A percentile compares a stretch with the other conserved stretches of the same genome.
These are phyloP conservation scores for Malurus melanocephalus DNA, from an alignment of 2,113 vertebrate genomes.

Conservation along the genomic window DNA sequence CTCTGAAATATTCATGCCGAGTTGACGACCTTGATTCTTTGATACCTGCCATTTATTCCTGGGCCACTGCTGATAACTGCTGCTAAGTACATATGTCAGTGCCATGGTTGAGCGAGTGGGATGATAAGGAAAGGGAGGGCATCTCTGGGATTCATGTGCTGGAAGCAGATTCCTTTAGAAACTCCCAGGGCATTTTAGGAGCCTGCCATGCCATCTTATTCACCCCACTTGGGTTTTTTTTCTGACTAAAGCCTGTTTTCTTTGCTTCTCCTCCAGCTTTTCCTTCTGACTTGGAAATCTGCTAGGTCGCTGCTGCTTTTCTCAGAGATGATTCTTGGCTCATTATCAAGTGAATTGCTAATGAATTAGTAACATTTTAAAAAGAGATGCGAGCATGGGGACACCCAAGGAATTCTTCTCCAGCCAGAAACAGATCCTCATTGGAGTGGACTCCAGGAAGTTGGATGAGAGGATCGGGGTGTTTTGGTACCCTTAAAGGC, in stretches of 20 bases:
- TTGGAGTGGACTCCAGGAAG: neutral
- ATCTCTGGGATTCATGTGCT: neutral
- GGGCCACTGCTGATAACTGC: constrained; percentile 43
- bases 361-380: neutral
- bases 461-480: neutral
- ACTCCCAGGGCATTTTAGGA: constrained; percentile 37
- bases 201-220: neutral
- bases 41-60: constrained; percentile 62
- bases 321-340: neutral
- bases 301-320: neutral
- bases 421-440: neutral
- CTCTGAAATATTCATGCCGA: constrained; percentile 57
- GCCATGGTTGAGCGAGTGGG: constrained; percentile 31
- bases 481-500: neutral
- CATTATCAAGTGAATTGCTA: neutral
- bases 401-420: neutral
- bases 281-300: neutral
- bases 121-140: constrained; percentile 35
- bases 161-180: constrained; percentile 22
- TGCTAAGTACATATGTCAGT: constrained; percentile 61
- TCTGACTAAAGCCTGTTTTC: neutral
- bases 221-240: neutral
- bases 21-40: constrained; percentile 45
- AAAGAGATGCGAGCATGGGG: neutral
- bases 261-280: neutral